phyloP scores from a whole-genome alignment of 2,888 invertebrate genomes.

The Timandra comae region DNA sequence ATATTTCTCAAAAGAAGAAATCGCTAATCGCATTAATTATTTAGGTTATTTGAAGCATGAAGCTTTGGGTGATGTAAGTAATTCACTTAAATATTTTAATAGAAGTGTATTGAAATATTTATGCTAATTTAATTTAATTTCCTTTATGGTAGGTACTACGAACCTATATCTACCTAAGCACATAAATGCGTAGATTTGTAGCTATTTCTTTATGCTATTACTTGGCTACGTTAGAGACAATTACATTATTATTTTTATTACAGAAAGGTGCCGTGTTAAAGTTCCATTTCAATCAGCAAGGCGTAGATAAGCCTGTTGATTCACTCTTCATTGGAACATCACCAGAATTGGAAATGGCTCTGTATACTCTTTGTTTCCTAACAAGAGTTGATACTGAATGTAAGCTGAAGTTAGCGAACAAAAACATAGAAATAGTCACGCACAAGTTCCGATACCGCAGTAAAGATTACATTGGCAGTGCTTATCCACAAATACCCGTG shows the following conservation, averaged over 20 bases:
- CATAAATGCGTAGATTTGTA: too few species aligned
- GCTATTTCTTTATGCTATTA: too few species aligned
- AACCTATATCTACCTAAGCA: not conserved
- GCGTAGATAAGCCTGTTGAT: constrained; percentile 85
- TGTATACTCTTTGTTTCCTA: constrained; percentile 92
- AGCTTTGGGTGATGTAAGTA: constrained; percentile 83
- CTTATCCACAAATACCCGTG: constrained; percentile 85
- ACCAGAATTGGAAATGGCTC: constrained; percentile 93
- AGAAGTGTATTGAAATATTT: not conserved
- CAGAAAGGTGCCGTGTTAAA: constrained; percentile 88
- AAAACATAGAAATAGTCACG: constrained; percentile 83
- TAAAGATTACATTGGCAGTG: constrained; percentile 87
- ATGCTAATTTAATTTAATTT: not conserved
- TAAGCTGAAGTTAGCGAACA: constrained; percentile 83
- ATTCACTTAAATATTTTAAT: too few species aligned
- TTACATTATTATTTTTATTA: constrained; percentile 21
- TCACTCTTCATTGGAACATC: constrained; percentile 90
- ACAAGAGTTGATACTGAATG: constrained; percentile 85
- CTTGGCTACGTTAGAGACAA: too few species aligned
- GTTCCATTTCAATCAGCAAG: constrained; percentile 82
- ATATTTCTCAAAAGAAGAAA: constrained; percentile 87
- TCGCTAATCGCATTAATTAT: constrained; percentile 82
- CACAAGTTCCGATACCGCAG: constrained; percentile 85
- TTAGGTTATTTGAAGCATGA: constrained; percentile 85
- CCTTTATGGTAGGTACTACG: constrained; percentile 1